Conservation (phyloP, 1,140 invertebrate species). For the Drosophila arizonae region DNA sequence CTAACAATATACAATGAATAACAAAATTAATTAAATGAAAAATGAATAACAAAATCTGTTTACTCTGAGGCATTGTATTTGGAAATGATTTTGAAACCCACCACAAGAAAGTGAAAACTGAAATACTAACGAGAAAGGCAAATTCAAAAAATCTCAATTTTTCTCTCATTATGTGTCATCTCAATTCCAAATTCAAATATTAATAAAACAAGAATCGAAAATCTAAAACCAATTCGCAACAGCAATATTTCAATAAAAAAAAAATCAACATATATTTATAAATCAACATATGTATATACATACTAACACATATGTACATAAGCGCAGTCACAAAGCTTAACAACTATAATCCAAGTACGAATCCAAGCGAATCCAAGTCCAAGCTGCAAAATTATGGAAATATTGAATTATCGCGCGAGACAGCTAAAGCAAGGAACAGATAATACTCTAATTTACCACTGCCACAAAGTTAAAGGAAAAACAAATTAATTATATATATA, state of each 20-base stretch:
- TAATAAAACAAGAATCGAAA: neutral
- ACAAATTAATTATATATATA: conserved; percentile 52
- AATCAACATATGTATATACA: conserved; percentile 32
- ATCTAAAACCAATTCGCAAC: conserved; percentile 2
- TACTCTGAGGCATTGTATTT: conserved; percentile 46
- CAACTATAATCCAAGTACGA: conserved; percentile 16
- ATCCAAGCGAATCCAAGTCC: conserved; percentile 5
- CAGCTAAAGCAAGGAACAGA: conserved; percentile 42
- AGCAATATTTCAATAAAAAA: conserved; percentile 41
- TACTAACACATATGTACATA: conserved; percentile 27
- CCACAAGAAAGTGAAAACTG: conserved; percentile 44
- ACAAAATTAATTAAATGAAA: conserved; percentile 1
- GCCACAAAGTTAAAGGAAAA: conserved; percentile 65
- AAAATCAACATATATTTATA: conserved; percentile 11
- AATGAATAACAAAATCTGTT: conserved; percentile 14
- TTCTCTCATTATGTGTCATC: conserved; percentile 17
- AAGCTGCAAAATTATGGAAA: conserved; percentile 1
- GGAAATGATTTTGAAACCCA: conserved; percentile 67
- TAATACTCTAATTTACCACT: conserved; percentile 82
- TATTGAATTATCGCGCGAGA: conserved; percentile 12
- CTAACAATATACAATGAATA: conserved; percentile 35
- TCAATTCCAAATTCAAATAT: conserved; percentile 34
- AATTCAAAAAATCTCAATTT: conserved; percentile 21
- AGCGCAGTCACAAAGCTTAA: conserved; percentile 22
- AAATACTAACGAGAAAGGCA: conserved; percentile 20